Evolutionary conservation across 2,113 vertebrate genomes (phyloP), one percentile per base, ranked within the genome.

Genomic region (Canis aureus): DNA sequence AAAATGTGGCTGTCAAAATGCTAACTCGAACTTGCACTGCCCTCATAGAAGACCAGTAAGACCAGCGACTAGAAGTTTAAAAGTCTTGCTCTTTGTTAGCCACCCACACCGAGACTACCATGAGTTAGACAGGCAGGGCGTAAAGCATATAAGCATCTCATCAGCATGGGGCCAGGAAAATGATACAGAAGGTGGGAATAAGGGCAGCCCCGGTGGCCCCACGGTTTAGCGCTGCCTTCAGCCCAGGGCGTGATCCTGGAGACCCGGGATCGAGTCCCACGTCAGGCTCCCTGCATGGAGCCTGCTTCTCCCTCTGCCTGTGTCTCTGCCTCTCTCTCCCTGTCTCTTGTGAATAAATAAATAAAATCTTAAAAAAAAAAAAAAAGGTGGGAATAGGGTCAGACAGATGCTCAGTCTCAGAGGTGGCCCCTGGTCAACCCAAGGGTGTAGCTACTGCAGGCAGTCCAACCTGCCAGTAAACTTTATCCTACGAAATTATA

Each of bases 1-100:
- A 81, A 67, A 91, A 51, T 92, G 29, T 82, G 76, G 27, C 17
- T 85, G 17, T 76, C 66, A 82, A 93, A 94, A 91, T 91, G n/a
- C 16, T 89, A 35, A 94, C 49, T 81, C 92, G 74, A 84, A 90
- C 27, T 49, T 82, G 20, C 85, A 55, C 23, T 89, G 20, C 60
- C 62, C 82, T 88, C 35, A 62, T 49, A 66, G 27, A 90, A 94
- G 20, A 43, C 43, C 32, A 53, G 6, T 67, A 43, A 86, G 38
- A 82, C 67, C 62, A 79, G 60, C 71, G 8, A 86, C 74, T 76
- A 76, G 13, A 51, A 29, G 27, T 25, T 51, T 13, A 80, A 66
- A 79, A 87, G 13, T 22, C 15, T 13, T 88, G 19, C 2, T 84
- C 69, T 85, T 87, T 17, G 1, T 11, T 74, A 64, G 57, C n/a